Conservation (phyloP, 2,797 vertebrate species). For the Urocyon cinereoargenteus region DNA sequence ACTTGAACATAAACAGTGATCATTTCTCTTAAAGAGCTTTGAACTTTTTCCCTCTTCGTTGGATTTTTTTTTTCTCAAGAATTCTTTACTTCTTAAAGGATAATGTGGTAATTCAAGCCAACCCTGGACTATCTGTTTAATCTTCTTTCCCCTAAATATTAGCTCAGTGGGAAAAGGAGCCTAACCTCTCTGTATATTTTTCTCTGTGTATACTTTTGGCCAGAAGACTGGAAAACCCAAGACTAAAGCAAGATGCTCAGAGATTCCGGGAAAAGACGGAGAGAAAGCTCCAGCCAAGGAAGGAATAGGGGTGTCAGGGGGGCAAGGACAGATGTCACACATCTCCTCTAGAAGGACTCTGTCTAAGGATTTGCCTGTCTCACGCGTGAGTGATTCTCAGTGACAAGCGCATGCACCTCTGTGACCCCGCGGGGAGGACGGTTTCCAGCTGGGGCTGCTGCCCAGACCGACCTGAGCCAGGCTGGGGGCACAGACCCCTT, state of each 20-base stretch:
- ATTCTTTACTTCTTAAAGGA: conserved; percentile 33
- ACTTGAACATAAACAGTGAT: too few relatives aligned
- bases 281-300: neutral
- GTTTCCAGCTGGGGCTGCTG: neutral
- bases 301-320: neutral
- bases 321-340: conserved; percentile 25
- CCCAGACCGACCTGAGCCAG: neutral
- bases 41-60: neutral
- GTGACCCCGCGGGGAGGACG: neutral
- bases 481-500: neutral
- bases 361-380: neutral
- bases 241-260: neutral
- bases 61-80: neutral
- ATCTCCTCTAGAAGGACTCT: neutral
- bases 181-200: conserved; percentile 35
- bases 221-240: conserved; percentile 30
- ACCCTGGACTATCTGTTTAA: conserved; percentile 59
- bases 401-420: neutral
- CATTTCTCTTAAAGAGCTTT: neutral
- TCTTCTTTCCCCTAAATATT: conserved; percentile 65
- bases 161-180: conserved; percentile 16
- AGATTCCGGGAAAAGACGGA: conserved; percentile 48
- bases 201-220: conserved; percentile 64
- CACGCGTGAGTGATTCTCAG: neutral
- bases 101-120: conserved; percentile 34